phyloP scores from a whole-genome alignment of 2,888 invertebrate species.

The Ceratothoa steindachneri region DNA sequence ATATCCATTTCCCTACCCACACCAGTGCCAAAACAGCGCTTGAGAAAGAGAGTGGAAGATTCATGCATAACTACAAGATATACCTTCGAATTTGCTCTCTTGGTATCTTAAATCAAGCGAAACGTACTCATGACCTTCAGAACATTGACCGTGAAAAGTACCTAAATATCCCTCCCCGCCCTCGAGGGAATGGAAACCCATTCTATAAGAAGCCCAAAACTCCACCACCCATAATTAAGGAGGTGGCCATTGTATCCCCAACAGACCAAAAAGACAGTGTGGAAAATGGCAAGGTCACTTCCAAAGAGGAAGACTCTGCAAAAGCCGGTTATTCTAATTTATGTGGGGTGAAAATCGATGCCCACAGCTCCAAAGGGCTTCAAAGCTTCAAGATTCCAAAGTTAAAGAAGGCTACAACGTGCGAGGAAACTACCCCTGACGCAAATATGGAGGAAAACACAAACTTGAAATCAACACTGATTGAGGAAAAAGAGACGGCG shows the following conservation, averaged over 20 bases:
- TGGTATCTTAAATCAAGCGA: conserved; percentile 39
- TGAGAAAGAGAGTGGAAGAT: conserved; percentile 35
- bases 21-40: conserved; percentile 34
- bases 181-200: conserved; percentile 41
- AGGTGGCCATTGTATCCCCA: not conserved
- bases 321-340: conserved; percentile 23
- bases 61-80: conserved; percentile 30
- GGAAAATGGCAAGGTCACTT: not conserved
- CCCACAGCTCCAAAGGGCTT: not conserved
- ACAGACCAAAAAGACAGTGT: not conserved
- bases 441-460: not conserved
- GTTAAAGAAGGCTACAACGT: conserved; percentile 22
- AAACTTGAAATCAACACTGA: not conserved
- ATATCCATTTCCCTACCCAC: conserved; percentile 42
- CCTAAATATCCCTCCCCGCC: conserved; percentile 29
- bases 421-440: not conserved
- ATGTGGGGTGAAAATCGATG: conserved; percentile 31
- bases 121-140: conserved; percentile 27
- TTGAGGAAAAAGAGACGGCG: not conserved
- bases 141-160: conserved; percentile 36
- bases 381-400: conserved; percentile 37
- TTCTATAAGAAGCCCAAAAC: conserved; percentile 28
- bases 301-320: not conserved
- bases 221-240: not conserved
- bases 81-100: conserved; percentile 31